Percentiles rank a stretch among this genome's conserved stretches.
These are phyloP conservation scores for Carettochelys insculpta DNA, from an alignment of 2,113 vertebrate genomes.

Conservation along the genomic window DNA sequence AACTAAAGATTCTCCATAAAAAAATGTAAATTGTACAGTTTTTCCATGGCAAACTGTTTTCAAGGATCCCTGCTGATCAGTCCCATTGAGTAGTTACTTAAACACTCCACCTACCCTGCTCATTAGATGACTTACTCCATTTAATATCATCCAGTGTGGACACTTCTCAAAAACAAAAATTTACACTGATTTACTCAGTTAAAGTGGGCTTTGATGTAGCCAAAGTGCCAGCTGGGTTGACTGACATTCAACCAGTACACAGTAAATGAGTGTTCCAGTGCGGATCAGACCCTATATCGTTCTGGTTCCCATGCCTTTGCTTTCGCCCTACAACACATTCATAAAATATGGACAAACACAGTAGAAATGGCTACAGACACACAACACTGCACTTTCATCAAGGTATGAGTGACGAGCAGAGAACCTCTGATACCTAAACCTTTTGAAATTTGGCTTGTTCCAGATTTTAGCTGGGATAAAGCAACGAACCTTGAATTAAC, in stretches of 20 bases:
- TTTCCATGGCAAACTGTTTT: too few relatives aligned
- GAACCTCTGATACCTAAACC: neutral
- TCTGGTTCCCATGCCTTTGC: neutral
- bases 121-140: neutral
- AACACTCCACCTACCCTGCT: neutral
- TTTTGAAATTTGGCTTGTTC: neutral
- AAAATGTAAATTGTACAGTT: too few relatives aligned
- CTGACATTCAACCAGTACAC: neutral
- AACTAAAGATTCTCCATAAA: too few relatives aligned
- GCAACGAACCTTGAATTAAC: neutral
- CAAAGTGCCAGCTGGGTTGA: neutral
- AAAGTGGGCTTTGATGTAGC: neutral
- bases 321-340: neutral
- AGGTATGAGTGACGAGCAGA: neutral
- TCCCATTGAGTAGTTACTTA: neutral
- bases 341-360: neutral
- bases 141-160: neutral
- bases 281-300: neutral
- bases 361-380: neutral
- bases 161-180: neutral
- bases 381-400: neutral
- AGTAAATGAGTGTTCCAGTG: neutral
- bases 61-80: neutral
- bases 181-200: neutral
- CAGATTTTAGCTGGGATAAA: neutral